phyloP scores from a whole-genome alignment of 2,797 vertebrate species.

The Alcedo quadribrachys region DNA sequence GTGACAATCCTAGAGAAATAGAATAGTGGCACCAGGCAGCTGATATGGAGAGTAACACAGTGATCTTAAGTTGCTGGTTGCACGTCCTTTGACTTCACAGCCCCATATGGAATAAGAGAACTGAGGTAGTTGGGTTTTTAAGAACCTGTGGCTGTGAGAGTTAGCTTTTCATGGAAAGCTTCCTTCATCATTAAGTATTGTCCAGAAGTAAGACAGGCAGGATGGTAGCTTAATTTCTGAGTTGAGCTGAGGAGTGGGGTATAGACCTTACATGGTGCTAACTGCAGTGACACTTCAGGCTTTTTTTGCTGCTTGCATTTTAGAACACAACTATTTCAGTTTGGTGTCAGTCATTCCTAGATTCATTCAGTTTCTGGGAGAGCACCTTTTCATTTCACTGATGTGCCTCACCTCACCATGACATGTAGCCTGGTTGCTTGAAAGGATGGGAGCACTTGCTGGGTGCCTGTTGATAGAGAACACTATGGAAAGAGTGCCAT shows the following conservation, averaged over 20 bases:
- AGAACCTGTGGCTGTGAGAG: not conserved
- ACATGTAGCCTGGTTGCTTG: not conserved
- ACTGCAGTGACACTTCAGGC: not conserved
- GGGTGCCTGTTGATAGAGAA: not conserved
- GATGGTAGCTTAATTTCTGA: not conserved
- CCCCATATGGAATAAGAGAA: not conserved
- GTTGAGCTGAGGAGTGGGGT: not conserved
- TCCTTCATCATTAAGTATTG: not conserved
- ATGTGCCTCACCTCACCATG: fast-evolving
- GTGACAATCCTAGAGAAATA: not conserved
- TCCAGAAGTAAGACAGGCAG: not conserved
- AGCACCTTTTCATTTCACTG: not conserved
- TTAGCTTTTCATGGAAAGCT: not conserved
- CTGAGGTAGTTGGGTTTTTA: not conserved
- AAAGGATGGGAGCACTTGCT: not conserved
- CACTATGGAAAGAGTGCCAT: not conserved
- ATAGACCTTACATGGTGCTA: not conserved
- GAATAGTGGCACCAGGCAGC: not conserved
- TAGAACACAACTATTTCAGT: not conserved
- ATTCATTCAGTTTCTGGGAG: not conserved
- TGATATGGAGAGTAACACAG: not conserved
- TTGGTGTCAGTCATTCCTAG: not conserved
- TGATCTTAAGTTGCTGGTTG: not conserved
- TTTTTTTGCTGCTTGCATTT: not conserved
- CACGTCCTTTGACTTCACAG: not conserved